Evolutionary conservation across 2,113 vertebrate species (phyloP).

Genomic region (Marcusenius ussheri): DNA sequence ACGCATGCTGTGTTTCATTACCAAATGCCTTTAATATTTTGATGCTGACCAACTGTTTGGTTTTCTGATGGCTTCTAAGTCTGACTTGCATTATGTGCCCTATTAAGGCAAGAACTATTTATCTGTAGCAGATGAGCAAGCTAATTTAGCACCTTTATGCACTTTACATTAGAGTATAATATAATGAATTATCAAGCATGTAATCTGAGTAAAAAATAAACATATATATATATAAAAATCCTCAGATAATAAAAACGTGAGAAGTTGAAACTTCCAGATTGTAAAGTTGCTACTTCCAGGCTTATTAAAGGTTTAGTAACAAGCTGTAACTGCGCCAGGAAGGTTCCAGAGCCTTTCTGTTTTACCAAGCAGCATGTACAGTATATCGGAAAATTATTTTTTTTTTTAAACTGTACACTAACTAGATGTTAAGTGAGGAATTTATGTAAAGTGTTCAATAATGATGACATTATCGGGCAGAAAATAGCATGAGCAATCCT

Average conservation of each 20-base stretch:
- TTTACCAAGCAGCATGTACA: background rate
- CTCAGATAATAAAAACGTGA: background rate
- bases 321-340: background rate
- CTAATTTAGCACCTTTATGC: constrained; percentile 1
- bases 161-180: background rate
- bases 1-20: background rate
- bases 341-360: background rate
- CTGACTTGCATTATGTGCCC: background rate
- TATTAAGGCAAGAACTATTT: background rate
- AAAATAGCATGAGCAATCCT: background rate
- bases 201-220: background rate
- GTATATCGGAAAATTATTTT: background rate
- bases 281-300: background rate
- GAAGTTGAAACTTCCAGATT: background rate
- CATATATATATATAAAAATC: background rate
- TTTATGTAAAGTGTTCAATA: background rate
- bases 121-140: background rate
- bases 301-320: background rate
- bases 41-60: constrained; percentile 18
- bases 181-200: background rate
- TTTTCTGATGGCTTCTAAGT: constrained; percentile 5
- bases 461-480: background rate
- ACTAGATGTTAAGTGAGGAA: background rate
- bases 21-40: constrained; percentile 29
- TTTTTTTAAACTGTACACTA: background rate